A percentile compares a stretch with the other conserved stretches of the same genome.
Conservation (phyloP, 2,113 vertebrate genomes). For the Phrynosoma platyrhinos region DNA sequence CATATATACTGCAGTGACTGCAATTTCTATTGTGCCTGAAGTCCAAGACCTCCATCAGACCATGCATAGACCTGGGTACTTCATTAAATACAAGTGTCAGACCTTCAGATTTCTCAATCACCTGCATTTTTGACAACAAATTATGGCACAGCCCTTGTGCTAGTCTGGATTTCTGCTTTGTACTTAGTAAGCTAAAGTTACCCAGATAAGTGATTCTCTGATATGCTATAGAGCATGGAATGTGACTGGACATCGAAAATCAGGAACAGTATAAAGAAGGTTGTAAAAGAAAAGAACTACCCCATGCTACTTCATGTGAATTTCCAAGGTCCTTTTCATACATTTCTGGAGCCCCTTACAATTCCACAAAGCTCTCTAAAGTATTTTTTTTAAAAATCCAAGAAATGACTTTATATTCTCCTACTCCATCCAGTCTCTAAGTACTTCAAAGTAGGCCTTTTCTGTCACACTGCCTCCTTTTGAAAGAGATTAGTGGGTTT, state of each 20-base stretch:
- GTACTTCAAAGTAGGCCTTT: conserved; percentile 45
- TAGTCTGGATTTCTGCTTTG: background rate
- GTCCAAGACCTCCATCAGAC: too few relatives aligned
- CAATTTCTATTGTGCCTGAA: background rate
- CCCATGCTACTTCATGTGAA: background rate
- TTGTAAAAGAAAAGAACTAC: background rate
- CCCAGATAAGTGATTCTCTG: background rate
- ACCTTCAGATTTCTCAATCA: background rate
- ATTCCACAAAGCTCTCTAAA: conserved; percentile 2
- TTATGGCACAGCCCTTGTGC: background rate
- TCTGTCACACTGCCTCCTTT: conserved; percentile 40
- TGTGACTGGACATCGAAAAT: background rate
- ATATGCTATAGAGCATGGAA: background rate
- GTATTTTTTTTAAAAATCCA: background rate
- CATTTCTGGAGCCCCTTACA: background rate
- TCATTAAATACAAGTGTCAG: background rate
- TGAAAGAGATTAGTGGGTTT: conserved; percentile 48
- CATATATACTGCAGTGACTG: background rate
- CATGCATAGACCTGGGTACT: background rate
- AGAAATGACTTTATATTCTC: conserved; percentile 17
- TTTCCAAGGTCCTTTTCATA: background rate
- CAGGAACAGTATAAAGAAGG: too few relatives aligned
- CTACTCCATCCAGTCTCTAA: conserved; percentile 16
- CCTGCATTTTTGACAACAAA: background rate
- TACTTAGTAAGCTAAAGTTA: background rate